Conservation (phyloP, 2,888 invertebrate genomes). For the Agonopterix arenella region DNA sequence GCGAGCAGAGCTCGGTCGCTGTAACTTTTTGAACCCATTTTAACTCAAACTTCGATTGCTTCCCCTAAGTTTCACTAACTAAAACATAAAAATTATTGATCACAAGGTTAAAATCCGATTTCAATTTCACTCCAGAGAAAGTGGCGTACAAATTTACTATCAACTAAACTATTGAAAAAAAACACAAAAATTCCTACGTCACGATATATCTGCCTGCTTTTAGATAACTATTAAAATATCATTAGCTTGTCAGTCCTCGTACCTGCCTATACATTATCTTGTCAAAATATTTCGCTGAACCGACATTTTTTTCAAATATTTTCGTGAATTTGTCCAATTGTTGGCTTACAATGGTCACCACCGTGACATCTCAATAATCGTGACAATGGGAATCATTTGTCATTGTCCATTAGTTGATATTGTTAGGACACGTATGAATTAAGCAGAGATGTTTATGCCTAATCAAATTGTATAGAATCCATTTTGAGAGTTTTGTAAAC, state of each 20-base stretch:
- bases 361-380: constrained; percentile 67
- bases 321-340: constrained; percentile 66
- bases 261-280: constrained; percentile 69
- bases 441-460: neutral
- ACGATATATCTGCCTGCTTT: constrained; percentile 12
- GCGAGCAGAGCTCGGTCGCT: too few relatives aligned
- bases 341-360: constrained; percentile 41
- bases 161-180: constrained; percentile 5
- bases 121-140: too few relatives aligned
- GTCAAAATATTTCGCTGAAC: constrained; percentile 72
- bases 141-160: too few relatives aligned
- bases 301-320: constrained; percentile 40
- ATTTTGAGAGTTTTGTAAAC: too few relatives aligned
- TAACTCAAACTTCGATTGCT: too few relatives aligned
- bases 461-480: too few relatives aligned
- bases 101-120: too few relatives aligned
- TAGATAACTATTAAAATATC: constrained; percentile 50
- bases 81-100: too few relatives aligned
- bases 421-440: constrained; percentile 41
- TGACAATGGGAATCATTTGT: constrained; percentile 69
- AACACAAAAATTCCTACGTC: constrained; percentile 4
- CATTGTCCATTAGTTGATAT: constrained; percentile 71
- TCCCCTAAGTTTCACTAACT: too few relatives aligned
- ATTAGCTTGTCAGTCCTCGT: constrained; percentile 52
- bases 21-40: too few relatives aligned